Conservation (phyloP, 2,888 invertebrate species). For the Pseudoips prasinana region DNA sequence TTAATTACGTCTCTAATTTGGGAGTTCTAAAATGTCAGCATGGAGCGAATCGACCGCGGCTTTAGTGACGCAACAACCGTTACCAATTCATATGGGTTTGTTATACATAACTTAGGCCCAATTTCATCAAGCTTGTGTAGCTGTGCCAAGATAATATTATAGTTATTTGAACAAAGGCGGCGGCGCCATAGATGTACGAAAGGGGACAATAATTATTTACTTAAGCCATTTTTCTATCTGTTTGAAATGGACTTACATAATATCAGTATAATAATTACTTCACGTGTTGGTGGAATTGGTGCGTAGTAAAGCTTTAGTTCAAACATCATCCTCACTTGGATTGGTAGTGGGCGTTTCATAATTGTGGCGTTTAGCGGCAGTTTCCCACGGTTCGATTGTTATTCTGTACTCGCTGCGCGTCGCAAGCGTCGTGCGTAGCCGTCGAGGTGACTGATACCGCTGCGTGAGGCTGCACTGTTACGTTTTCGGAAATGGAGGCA, state of each 20-base stretch:
- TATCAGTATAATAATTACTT: too few relatives aligned
- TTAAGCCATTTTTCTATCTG: too few relatives aligned
- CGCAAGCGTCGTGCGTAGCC: constrained; percentile 61
- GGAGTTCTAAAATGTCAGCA: constrained; percentile 47
- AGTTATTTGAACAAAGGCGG: too few relatives aligned
- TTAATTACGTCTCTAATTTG: constrained; percentile 39
- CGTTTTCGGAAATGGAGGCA: constrained; percentile 44
- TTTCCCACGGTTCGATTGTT: constrained; percentile 77
- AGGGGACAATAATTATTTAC: too few relatives aligned
- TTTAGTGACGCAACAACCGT: constrained; percentile 59
- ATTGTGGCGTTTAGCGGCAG: constrained; percentile 55
- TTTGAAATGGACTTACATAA: too few relatives aligned
- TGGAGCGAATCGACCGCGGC: constrained; percentile 27
- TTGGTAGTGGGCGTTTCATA: constrained; percentile 58
- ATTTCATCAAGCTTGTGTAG: too few relatives aligned
- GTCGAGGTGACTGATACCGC: constrained; percentile 36
- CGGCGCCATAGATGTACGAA: too few relatives aligned
- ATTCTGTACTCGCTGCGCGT: constrained; percentile 54
- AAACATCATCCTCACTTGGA: constrained; percentile 46
- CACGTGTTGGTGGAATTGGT: constrained; percentile 34
- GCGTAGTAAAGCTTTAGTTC: constrained; percentile 33
- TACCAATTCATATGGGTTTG: constrained; percentile 57
- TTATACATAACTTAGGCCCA: constrained; percentile 36
- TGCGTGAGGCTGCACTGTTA: constrained; percentile 50
- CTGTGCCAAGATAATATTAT: too few relatives aligned